Percentiles rank a stretch among this genome's conserved stretches.
Evolutionary conservation across 2,888 invertebrate genomes (phyloP).

Genomic region (Trachelus iudaicus): DNA sequence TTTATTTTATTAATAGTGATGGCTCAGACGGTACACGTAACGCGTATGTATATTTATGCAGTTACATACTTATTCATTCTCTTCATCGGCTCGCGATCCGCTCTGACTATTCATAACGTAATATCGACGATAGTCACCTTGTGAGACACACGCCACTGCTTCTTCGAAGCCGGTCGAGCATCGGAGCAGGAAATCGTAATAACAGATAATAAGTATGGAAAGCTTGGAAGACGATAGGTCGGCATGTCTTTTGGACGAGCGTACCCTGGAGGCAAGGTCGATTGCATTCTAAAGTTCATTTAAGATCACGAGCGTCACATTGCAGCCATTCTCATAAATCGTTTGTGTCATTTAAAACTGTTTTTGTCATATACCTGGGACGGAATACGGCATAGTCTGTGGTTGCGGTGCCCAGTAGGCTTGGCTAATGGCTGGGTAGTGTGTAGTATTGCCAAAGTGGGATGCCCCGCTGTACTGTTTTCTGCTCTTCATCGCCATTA

Average conservation of each 20-base stretch:
- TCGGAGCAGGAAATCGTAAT: neutral
- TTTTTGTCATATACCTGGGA: slow-evolving; percentile 75
- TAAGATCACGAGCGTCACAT: neutral
- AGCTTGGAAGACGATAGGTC: neutral
- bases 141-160: neutral
- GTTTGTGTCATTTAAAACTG: neutral
- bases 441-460: slow-evolving; percentile 50
- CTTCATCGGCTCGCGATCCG: slow-evolving; percentile 42
- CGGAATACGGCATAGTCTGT: slow-evolving; percentile 82
- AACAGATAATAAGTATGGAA: neutral
- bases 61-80: slow-evolving; percentile 47
- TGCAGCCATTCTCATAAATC: neutral
- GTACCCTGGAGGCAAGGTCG: neutral
- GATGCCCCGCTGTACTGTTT: slow-evolving; percentile 55
- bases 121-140: neutral
- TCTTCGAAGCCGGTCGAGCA: neutral
- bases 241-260: neutral
- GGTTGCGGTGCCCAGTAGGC: slow-evolving; percentile 87
- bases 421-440: slow-evolving; percentile 84
- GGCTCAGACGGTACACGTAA: slow-evolving; percentile 39
- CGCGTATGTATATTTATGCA: slow-evolving; percentile 19
- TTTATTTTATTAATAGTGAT: slow-evolving; percentile 59
- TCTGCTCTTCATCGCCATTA: slow-evolving; percentile 63
- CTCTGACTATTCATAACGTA: slow-evolving; percentile 38
- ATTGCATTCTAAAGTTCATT: neutral